Evolutionary conservation across 92 coral and sea anemone genomes (phyloP).

Genomic region (Palythoa caribaeorum): DNA sequence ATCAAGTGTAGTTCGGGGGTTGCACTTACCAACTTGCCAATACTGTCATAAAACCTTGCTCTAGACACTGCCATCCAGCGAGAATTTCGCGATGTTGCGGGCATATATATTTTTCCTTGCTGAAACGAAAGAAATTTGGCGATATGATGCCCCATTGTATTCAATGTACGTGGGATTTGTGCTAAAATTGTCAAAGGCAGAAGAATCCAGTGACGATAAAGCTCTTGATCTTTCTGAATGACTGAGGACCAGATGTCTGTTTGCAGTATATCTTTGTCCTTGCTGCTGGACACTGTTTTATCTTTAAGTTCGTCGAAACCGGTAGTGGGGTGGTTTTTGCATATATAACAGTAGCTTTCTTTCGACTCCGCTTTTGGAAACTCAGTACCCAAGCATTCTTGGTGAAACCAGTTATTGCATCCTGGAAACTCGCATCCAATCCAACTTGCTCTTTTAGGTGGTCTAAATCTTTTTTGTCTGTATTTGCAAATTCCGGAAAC

Average conservation of each 20-base stretch:
- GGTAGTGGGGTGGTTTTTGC: slow-evolving; percentile 46
- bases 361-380: slow-evolving; percentile 42
- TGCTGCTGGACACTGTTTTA: background rate
- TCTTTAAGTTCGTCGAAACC: background rate
- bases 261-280: background rate
- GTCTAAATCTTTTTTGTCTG: slow-evolving; percentile 20
- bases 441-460: slow-evolving; percentile 58
- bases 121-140: slow-evolving; percentile 41
- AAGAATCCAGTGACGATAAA: background rate
- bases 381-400: slow-evolving; percentile 50
- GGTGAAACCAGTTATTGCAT: slow-evolving; percentile 57
- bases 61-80: slow-evolving; percentile 56
- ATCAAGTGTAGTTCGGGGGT: background rate
- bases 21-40: slow-evolving; percentile 16
- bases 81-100: slow-evolving; percentile 38
- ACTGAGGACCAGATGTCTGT: background rate
- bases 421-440: slow-evolving; percentile 54
- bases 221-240: background rate
- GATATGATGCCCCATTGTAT: slow-evolving; percentile 45
- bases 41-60: slow-evolving; percentile 42
- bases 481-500: slow-evolving; percentile 41
- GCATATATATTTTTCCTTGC: slow-evolving; percentile 48
- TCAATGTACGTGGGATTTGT: slow-evolving; percentile 34
- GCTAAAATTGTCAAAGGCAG: background rate
- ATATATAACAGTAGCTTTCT: slow-evolving; percentile 48